These are phyloP conservation scores for Malurus cyaneus DNA, from an alignment of 2,113 vertebrate species.

Conservation along the genomic window DNA sequence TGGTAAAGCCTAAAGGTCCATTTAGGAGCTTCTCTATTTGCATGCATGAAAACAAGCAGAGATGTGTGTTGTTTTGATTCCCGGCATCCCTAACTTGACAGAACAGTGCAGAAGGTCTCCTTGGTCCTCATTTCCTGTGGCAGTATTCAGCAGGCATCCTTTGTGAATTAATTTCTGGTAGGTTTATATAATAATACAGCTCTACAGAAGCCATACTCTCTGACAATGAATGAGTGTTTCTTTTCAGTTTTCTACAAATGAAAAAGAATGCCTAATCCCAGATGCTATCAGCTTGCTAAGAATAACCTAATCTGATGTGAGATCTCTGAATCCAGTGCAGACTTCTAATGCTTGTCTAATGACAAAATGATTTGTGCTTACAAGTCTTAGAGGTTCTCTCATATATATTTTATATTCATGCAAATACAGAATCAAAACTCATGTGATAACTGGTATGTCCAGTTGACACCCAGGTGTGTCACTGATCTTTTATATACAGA, in stretches of 20 bases:
- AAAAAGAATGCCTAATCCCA: constrained; percentile 33
- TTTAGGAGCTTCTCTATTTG: not conserved
- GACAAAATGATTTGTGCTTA: not conserved
- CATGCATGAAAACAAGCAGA: not conserved
- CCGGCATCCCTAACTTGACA: not conserved
- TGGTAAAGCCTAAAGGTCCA: not conserved
- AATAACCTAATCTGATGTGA: constrained; percentile 13
- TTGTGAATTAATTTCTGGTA: constrained; percentile 55
- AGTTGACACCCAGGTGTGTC: not conserved
- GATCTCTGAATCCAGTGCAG: not conserved
- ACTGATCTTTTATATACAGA: not conserved
- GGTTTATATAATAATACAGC: constrained; percentile 59
- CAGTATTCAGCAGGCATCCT: constrained; percentile 26
- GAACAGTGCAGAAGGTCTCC: not conserved
- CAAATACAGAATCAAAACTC: not conserved
- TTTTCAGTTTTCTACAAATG: constrained; percentile 32
- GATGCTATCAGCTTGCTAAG: constrained; percentile 15
- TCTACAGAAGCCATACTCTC: constrained; percentile 4
- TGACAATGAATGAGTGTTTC: constrained; percentile 29
- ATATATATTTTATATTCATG: not conserved
- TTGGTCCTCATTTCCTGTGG: constrained; percentile 5
- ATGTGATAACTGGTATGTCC: not conserved
- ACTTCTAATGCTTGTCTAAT: constrained; percentile 2
- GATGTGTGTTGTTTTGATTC: not conserved
- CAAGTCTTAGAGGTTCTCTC: not conserved